phyloP scores from a whole-genome alignment of 2,797 vertebrate genomes.

The Hydrolagus colliei region DNA sequence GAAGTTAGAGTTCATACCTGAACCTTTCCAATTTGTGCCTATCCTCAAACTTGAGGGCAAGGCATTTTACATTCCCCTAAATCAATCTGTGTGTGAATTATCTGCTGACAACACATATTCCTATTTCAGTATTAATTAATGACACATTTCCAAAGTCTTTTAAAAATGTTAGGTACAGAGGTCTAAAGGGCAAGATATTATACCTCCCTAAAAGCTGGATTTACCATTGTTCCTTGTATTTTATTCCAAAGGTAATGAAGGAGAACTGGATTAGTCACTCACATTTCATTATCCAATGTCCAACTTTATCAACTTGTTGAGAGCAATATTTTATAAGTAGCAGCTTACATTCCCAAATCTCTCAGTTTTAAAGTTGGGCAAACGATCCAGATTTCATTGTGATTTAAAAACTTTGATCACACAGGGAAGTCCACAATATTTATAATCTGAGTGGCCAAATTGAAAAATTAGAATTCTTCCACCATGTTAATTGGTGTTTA shows the following conservation, averaged over 20 bases:
- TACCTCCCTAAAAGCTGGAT: not conserved
- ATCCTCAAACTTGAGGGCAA: too few relatives aligned
- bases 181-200: constrained; percentile 9
- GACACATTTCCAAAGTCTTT: constrained; percentile 9
- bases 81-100: not conserved
- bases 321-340: not conserved
- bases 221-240: not conserved
- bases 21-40: not conserved
- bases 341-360: constrained; percentile 1
- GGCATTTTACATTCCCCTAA: not conserved
- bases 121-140: not conserved
- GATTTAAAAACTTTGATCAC: not conserved
- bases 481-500: not conserved
- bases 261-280: not conserved
- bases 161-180: not conserved
- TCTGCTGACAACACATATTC: not conserved
- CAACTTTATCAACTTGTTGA: not conserved
- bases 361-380: not conserved
- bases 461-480: not conserved
- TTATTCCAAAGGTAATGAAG: not conserved
- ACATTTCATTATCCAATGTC: constrained; percentile 5
- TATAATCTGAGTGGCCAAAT: not conserved
- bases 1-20: constrained; percentile 9
- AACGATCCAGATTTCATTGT: not conserved
- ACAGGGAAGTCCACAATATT: not conserved